Evolutionary conservation across 2,113 vertebrate species (phyloP), one percentile per base, ranked within the genome.

Genomic region (Psilopogon haemacephalus): DNA sequence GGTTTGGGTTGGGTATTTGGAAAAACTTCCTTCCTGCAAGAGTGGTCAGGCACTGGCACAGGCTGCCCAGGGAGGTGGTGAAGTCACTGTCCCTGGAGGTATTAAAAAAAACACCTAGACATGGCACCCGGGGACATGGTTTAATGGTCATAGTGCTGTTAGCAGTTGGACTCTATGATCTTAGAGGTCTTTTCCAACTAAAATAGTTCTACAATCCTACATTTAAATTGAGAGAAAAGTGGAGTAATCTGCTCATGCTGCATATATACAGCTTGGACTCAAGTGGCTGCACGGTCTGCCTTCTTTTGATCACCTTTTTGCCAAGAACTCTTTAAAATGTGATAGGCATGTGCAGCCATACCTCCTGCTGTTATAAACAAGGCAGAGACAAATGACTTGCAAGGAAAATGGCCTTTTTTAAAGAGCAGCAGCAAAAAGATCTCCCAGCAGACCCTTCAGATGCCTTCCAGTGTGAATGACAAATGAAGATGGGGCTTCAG

Each of bases 371-470:
- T 4, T 82, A 76, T 5, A 74, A 91, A 88, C 83, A 62, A 91
- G 86, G 75, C 92, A 85, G n/a, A 78, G 88, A 91, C 56, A 84
- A 95, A 70, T 11, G 76, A 40, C 46, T 81, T 2, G 23, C 58
- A 15, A 88, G 71, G 44, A 81, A 92, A 93, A 85, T 54, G 30
- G 44, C 46, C n/a, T 79, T 79, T 90, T 59, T 68, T 14, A 42
- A 91, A 17, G 58, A 38, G 74, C 88, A 76, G 59, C 79, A 16
- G 12, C n/a, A 44, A 21, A 59, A 86, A 73, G 42, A 52, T 80
- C 54, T 94, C 91, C 93, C 84, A 87, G 84, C 85, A 90, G 87
- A 93, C 40, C 74, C 55, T 90, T 79, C 42, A 84, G 65, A 11
- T 37, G 37, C 65, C 77, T 48, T 84, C 52, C 83, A 89, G 71